Evolutionary conservation across 92 coral and sea anemone species (phyloP).

Genomic region (Phymanthus crucifer): DNA sequence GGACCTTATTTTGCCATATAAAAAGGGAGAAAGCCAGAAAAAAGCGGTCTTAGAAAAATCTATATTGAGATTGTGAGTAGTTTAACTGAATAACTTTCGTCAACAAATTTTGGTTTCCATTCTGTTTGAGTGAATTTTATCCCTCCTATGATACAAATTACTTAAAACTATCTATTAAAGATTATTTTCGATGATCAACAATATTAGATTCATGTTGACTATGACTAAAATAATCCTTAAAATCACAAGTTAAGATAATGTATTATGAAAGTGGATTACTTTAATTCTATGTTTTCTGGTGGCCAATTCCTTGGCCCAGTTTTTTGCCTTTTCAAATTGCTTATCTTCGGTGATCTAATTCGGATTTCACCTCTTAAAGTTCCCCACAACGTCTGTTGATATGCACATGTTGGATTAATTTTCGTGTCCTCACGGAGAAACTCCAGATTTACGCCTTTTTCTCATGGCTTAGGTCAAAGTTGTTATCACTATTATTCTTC

Average conservation of each 20-base stretch:
- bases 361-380: background rate
- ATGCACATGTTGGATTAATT: background rate
- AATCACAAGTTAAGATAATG: background rate
- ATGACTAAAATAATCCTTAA: background rate
- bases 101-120: background rate
- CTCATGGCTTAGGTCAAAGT: background rate
- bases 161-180: background rate
- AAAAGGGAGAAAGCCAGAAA: background rate
- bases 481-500: background rate
- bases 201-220: no score
- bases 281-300: background rate
- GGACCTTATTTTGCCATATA: background rate
- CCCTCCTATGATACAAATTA: background rate
- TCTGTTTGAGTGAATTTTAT: background rate
- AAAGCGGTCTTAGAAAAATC: background rate
- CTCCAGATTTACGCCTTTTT: conserved; percentile 3
- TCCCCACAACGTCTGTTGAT: background rate
- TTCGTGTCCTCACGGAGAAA: background rate
- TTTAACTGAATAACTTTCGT: background rate
- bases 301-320: background rate
- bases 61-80: background rate
- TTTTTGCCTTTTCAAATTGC: background rate
- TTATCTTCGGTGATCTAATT: background rate
- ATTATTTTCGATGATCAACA: no score
- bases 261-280: background rate